Percentiles rank a stretch among this genome's conserved stretches.
phyloP scores from a whole-genome alignment of 64 coral and sea anemone species.

The Actinia equina region DNA sequence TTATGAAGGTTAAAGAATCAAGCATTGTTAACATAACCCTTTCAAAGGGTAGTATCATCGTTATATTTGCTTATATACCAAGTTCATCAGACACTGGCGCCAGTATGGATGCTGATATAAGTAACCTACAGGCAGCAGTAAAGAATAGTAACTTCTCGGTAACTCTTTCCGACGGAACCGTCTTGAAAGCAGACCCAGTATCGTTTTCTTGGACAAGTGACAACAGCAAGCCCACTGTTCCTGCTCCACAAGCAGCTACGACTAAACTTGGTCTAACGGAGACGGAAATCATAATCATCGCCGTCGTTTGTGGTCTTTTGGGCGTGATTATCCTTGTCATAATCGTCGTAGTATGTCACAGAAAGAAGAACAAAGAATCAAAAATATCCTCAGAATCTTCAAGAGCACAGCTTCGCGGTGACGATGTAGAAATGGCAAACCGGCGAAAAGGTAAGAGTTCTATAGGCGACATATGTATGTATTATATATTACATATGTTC shows the following conservation, averaged over 20 bases:
- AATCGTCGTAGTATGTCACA: conserved; percentile 38
- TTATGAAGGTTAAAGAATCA: conserved; percentile 30
- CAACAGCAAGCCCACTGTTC: neutral
- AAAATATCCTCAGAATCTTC: conserved; percentile 49
- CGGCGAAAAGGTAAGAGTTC: neutral
- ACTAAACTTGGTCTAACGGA: conserved; percentile 21
- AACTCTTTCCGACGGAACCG: conserved; percentile 27
- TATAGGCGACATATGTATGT: too few relatives aligned
- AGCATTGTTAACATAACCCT: conserved; percentile 39
- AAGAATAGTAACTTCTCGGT: conserved; percentile 48
- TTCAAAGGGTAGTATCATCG: conserved; percentile 60
- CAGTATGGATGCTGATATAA: neutral
- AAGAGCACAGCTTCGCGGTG: neutral
- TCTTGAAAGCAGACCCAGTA: conserved; percentile 27
- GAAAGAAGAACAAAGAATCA: conserved; percentile 30
- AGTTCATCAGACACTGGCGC: neutral
- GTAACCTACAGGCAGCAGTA: conserved; percentile 17
- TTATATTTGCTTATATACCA: conserved; percentile 39
- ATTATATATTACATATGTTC: too few relatives aligned
- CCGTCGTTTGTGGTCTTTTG: conserved; percentile 41
- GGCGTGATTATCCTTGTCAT: conserved; percentile 34
- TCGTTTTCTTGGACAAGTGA: conserved; percentile 25
- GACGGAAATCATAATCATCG: conserved; percentile 71
- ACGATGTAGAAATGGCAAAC: conserved; percentile 59
- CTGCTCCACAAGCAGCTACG: neutral